Conservation (phyloP, 2,113 vertebrate genomes). For the Phalacrocorax aristotelis region DNA sequence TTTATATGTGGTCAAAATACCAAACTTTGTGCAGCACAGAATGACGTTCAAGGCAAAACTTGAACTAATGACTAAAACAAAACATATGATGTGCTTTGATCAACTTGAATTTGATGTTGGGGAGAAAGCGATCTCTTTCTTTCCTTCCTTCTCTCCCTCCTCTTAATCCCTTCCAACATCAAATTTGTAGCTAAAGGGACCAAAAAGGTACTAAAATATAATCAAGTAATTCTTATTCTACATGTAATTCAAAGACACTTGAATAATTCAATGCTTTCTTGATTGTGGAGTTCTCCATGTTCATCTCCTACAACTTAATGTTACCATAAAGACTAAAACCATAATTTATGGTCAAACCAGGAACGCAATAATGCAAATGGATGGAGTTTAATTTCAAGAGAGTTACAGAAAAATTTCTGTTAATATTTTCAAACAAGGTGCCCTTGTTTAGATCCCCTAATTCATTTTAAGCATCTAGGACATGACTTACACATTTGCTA, state of each 20-base stretch:
- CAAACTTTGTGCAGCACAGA: slow-evolving; percentile 38
- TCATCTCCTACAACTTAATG: slow-evolving; percentile 12
- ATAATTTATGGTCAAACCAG: slow-evolving; percentile 15
- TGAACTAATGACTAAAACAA: neutral
- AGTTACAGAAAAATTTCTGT: neutral
- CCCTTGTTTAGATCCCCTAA: neutral
- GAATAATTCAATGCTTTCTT: slow-evolving; percentile 33
- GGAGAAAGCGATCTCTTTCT: neutral
- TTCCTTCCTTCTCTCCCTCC: neutral
- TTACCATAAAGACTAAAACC: slow-evolving; percentile 31
- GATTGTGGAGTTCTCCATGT: slow-evolving; percentile 14
- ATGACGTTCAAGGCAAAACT: slow-evolving; percentile 30
- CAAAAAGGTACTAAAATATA: slow-evolving; percentile 27
- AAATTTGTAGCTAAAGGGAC: neutral
- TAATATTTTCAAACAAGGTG: neutral
- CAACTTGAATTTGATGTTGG: neutral
- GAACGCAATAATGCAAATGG: neutral
- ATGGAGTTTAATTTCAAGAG: neutral
- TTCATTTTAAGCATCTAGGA: neutral
- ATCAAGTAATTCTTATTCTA: slow-evolving; percentile 32
- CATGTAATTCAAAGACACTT: slow-evolving; percentile 16
- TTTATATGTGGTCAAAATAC: slow-evolving; percentile 25
- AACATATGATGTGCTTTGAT: neutral
- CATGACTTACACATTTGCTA: neutral
- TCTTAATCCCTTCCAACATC: neutral